Conservation (phyloP, 2,888 invertebrate genomes). For the Pedicia rivosa region DNA sequence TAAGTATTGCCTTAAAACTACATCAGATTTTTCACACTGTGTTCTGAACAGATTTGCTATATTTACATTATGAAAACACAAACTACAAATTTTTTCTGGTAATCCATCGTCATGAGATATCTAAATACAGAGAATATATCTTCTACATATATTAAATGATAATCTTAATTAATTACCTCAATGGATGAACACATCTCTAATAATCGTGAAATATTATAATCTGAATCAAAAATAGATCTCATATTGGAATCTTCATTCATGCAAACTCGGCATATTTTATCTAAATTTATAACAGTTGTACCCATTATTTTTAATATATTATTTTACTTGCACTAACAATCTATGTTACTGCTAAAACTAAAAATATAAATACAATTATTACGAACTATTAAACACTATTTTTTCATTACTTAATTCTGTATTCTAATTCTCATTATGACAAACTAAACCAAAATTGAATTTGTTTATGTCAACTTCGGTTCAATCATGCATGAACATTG, state of each 20-base stretch:
- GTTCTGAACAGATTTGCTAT: conserved; percentile 33
- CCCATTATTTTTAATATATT: too few species aligned
- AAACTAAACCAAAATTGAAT: too few species aligned
- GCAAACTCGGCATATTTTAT: conserved; percentile 33
- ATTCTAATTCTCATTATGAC: too few species aligned
- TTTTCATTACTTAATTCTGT: too few species aligned
- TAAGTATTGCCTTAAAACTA: conserved; percentile 27
- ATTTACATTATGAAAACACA: conserved; percentile 31
- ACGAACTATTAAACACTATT: too few species aligned
- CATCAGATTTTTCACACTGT: conserved; percentile 32
- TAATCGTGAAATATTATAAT: conserved; percentile 30
- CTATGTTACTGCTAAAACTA: too few species aligned
- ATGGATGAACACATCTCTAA: conserved; percentile 33
- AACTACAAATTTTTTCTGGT: conserved; percentile 32
- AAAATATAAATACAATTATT: too few species aligned
- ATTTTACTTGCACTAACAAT: too few species aligned
- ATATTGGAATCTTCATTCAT: conserved; percentile 28
- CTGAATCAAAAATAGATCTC: conserved; percentile 28
- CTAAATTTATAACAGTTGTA: too few species aligned
- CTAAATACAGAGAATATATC: conserved; percentile 1
- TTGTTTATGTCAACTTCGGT: too few species aligned
- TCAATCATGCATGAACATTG: too few species aligned
- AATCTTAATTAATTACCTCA: neutral
- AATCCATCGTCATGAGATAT: conserved; percentile 30
- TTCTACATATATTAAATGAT: conserved; percentile 22